A percentile compares a stretch with the other conserved stretches of the same genome.
Conservation (phyloP, 2,113 vertebrate genomes). For the Pantherophis guttatus region DNA sequence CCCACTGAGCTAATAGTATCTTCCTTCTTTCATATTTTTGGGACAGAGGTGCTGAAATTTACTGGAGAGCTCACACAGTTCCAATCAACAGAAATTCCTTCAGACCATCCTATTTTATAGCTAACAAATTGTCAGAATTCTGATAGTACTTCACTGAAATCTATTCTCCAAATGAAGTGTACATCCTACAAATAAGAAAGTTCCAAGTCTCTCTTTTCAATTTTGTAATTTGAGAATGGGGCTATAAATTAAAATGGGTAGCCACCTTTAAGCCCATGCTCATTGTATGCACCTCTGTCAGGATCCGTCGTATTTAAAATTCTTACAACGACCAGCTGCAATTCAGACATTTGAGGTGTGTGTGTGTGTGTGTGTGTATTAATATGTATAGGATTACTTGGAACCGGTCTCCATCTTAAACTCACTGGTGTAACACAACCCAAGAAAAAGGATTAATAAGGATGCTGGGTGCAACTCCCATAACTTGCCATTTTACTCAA, state of each 20-base stretch:
- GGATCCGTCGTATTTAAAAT: neutral
- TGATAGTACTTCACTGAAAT: neutral
- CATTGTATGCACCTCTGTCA: neutral
- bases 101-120: neutral
- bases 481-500: too few relatives aligned
- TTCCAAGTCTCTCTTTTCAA: neutral
- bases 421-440: neutral
- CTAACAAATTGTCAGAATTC: neutral
- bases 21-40: neutral
- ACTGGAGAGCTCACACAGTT: too few relatives aligned
- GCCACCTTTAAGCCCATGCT: neutral
- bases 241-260: neutral
- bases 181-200: neutral
- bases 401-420: neutral
- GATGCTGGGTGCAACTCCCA: neutral
- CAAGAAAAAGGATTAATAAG: neutral
- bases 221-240: neutral
- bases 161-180: neutral
- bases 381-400: neutral
- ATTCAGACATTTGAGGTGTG: neutral
- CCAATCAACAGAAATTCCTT: neutral
- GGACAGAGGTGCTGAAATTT: neutral
- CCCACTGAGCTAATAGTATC: neutral
- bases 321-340: neutral
- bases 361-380: neutral